phyloP scores from a whole-genome alignment of 1,140 invertebrate genomes.

The Hylyphantes graminicola region DNA sequence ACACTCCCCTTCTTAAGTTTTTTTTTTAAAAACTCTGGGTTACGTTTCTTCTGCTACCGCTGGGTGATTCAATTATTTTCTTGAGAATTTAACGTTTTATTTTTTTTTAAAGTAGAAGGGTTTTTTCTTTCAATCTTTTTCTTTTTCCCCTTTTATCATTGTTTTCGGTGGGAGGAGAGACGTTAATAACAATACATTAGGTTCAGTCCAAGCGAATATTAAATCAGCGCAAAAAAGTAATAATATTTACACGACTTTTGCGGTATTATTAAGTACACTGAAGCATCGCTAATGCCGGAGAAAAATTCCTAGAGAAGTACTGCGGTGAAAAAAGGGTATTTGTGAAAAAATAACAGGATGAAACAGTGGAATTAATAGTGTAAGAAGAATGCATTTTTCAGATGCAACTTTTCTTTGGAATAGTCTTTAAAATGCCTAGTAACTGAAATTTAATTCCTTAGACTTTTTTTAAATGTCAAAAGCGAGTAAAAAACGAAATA shows the following conservation, averaged over 20 bases:
- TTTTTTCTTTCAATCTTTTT: slow-evolving; percentile 1
- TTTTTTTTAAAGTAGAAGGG: slow-evolving; percentile 8
- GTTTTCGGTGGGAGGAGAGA: slow-evolving; percentile 18
- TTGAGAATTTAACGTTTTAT: slow-evolving; percentile 57
- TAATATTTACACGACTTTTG: slow-evolving; percentile 61
- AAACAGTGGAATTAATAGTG: no score
- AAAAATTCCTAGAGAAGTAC: slow-evolving; percentile 10
- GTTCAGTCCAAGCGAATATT: slow-evolving; percentile 58
- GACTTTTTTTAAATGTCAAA: no score
- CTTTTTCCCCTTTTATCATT: slow-evolving; percentile 28
- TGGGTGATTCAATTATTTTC: slow-evolving; percentile 60
- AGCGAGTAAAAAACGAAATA: no score
- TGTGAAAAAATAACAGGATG: no score
- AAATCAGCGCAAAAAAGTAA: slow-evolving; percentile 55
- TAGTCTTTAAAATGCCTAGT: no score
- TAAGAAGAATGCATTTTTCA: no score
- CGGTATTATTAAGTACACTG: slow-evolving; percentile 56
- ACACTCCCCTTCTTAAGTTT: neutral
- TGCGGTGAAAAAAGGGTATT: neutral
- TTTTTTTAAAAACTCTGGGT: slow-evolving; percentile 1
- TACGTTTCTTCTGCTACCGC: slow-evolving; percentile 42
- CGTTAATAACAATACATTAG: slow-evolving; percentile 60
- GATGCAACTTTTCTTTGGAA: no score
- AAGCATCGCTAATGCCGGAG: slow-evolving; percentile 50
- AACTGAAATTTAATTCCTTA: no score